Conservation (phyloP, 2,797 vertebrate genomes). For the Forpus xanthops region DNA sequence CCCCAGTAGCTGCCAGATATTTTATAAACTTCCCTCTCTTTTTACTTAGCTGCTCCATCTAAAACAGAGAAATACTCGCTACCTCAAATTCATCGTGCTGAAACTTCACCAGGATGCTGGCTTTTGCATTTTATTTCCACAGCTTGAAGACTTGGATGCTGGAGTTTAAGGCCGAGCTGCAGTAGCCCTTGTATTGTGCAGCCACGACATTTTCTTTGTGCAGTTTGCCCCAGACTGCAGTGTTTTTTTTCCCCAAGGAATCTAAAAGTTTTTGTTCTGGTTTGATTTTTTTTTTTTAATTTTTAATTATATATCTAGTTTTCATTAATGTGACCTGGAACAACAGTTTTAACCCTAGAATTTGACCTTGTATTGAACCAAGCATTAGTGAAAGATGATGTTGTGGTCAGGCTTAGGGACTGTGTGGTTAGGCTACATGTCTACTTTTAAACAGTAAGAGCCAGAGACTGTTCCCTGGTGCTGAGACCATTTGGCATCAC, state of each 20-base stretch:
- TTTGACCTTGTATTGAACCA: not conserved
- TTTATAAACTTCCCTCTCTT: constrained; percentile 35
- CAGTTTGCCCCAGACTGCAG: not conserved
- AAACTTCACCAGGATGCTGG: not conserved
- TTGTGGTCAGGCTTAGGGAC: not conserved
- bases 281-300: not conserved
- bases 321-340: not conserved
- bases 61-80: not conserved
- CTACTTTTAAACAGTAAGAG: not conserved
- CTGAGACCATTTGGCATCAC: not conserved
- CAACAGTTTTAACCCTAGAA: not conserved
- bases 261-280: not conserved
- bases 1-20: constrained; percentile 45
- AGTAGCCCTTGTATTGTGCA: not conserved
- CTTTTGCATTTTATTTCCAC: constrained; percentile 1
- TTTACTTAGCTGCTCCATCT: not conserved
- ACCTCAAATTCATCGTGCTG: not conserved
- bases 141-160: not conserved
- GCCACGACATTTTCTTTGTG: not conserved
- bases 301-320: not conserved
- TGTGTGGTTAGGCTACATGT: not conserved
- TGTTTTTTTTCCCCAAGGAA: not conserved
- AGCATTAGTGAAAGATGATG: not conserved
- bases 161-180: not conserved
- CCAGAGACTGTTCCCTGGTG: not conserved